Evolutionary conservation across 2,797 vertebrate genomes (phyloP), one percentile per base, ranked within the genome.

Genomic region (Sebastes trivittatus): DNA sequence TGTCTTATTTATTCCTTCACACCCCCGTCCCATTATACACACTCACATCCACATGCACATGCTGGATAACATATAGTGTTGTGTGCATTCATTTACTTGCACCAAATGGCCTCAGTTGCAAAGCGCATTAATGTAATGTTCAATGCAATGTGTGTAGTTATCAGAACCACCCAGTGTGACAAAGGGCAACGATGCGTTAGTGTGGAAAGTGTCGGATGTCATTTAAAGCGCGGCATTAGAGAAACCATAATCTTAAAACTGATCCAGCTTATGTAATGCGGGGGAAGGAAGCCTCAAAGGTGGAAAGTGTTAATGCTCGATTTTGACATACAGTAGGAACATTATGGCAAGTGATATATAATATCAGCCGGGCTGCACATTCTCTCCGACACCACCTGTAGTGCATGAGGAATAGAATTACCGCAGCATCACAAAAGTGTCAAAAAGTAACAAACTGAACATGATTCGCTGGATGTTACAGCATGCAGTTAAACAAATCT

Each of bases 231-330:
- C 11, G 0, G 38, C 32, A 59, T 83, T 62, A 65, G n/a, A 72
- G 78, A 46, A 3, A 3, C 11, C 11, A 30, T 49, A 69, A 38
- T 81, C 68, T 66, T 82, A 71, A 66, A 76, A 68, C 36, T 74
- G 68, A 85, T 80, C 77, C 60, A 70, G 68, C 34, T 46, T 32
- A 65, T 66, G 20, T 56, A 77, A 81, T 69, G 72, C 4, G 56
- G 56, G 65, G 30, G 60, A 81, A 42, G 62, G 56, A 72, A 74
- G 76, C 84, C 65, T 80, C 46, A 55, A 76, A 81, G 82, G 69
- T 86, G 49, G n/a, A 56, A 42, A 75, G 71, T 64, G 63, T 81
- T 88, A 56, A 78, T 82, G 68, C n/a, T 14, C 56, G 4, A 62
- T 80, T 77, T 80, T 77, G 63, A 83, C 73, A 61, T 72, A 73